Evolutionary conservation across 2,797 vertebrate species (phyloP).

Genomic region (Trachops cirrhosus): DNA sequence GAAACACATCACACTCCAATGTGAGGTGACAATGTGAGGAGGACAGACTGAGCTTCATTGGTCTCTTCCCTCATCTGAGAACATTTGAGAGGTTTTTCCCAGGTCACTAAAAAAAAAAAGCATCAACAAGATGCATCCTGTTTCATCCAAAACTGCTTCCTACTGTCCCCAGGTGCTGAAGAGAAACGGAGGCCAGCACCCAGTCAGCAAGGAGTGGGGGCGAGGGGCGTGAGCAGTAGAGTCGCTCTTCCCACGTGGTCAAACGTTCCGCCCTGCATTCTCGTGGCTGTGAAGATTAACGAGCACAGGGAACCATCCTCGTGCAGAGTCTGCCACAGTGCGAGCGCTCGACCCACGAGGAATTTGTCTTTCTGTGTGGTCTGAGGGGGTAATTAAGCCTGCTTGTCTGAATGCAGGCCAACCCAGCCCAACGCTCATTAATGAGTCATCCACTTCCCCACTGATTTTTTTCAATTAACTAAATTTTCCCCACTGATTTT

Average conservation of each 20-base stretch:
- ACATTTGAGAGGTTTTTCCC: neutral
- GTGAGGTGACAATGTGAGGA: neutral
- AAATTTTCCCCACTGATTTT: neutral
- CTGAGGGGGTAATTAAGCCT: neutral
- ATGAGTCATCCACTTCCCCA: neutral
- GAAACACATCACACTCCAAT: neutral
- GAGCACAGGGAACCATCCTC: neutral
- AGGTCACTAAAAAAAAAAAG: neutral
- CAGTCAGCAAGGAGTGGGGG: neutral
- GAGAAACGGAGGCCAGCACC: neutral
- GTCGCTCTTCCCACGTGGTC: too few species aligned
- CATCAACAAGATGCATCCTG: neutral
- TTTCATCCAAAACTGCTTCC: neutral
- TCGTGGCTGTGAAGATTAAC: neutral
- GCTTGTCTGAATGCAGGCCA: neutral
- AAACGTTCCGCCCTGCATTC: accelerated
- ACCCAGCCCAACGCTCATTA: neutral
- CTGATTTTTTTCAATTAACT: neutral
- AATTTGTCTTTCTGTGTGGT: neutral
- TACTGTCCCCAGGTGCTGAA: neutral
- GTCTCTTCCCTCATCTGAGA: neutral
- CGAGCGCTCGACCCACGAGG: neutral
- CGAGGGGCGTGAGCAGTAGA: accelerated
- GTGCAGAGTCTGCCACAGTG: too few species aligned
- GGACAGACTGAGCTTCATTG: neutral